Evolutionary conservation across 2,113 vertebrate genomes (phyloP), one percentile per base, ranked within the genome.

Genomic region (Myotis davidii): DNA sequence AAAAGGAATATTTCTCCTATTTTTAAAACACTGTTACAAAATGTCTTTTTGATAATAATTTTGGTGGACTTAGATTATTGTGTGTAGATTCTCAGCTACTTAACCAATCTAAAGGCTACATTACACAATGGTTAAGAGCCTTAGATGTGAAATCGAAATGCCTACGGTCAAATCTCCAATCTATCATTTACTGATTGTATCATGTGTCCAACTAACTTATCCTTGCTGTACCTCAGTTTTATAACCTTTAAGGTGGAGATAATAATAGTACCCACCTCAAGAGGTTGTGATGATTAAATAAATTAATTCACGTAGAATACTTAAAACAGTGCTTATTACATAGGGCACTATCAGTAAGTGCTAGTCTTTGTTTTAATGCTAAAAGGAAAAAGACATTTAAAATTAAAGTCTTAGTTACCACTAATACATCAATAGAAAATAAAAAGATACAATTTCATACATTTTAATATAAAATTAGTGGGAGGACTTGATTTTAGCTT

Each of bases 391-490:
- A 9, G 0, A 20, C 20, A 77, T 74, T 85, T 96, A 89, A 95
- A 94, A 84, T 70, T 85, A 83, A 97, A 96, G 50, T 37, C 42
- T 88, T 85, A 74, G 61, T 59, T 88, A 94, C 45, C 69, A 84
- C 21, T 48, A 88, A 74, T 86, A 65, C 0, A 79, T 6, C 39
- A 69, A 69, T 92, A 76, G 95, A 85, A 95, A 91, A 69, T 88
- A 29, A 88, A 97, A 91, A 72, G n/a, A 91, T 42, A 56, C 0
- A 73, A 85, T 85, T 48, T 76, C 72, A 88, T 6, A 90, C 17
- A 84, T 76, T 95, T 95, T 94, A 79, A 94, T 61, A 64, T 56
- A 90, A 96, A 97, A 95, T 95, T 65, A 92, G 9, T 74, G 69
- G 6, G 34, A 89, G 34, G 42, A 50, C 18, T 92, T 83, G 64